Evolutionary conservation across 1,140 invertebrate species (phyloP).

Genomic region (Eubasilissa regina): DNA sequence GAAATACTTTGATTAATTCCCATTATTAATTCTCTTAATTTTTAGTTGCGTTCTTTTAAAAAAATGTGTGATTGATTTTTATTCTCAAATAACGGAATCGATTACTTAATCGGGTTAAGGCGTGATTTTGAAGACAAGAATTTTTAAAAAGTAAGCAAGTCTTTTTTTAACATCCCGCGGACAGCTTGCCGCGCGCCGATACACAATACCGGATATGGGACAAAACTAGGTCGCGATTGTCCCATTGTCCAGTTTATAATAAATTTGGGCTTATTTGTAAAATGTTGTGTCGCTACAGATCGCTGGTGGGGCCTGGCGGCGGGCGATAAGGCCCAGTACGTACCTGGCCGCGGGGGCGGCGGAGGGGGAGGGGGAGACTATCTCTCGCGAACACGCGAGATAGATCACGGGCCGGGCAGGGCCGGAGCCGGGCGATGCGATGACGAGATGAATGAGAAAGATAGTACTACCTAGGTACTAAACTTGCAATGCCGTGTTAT

Average conservation of each 20-base stretch:
- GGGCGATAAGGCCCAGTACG: constrained; percentile 19
- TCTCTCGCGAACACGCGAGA: constrained; percentile 38
- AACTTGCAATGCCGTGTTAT: too few species aligned
- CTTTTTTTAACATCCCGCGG: too few species aligned
- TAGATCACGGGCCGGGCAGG: constrained; percentile 12
- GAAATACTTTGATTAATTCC: too few species aligned
- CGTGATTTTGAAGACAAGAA: too few species aligned
- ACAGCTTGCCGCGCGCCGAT: neutral
- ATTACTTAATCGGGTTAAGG: too few species aligned
- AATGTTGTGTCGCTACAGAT: constrained; percentile 29
- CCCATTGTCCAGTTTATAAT: constrained; percentile 39
- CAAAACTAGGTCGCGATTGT: constrained; percentile 26
- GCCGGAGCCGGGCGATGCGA: neutral
- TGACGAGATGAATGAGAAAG: too few species aligned
- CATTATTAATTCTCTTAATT: too few species aligned
- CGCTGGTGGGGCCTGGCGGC: constrained; percentile 9
- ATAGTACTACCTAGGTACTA: too few species aligned
- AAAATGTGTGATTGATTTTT: too few species aligned
- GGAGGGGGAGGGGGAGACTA: constrained; percentile 10
- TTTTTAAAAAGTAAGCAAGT: too few species aligned
- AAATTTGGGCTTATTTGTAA: constrained; percentile 41
- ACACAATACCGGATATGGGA: neutral
- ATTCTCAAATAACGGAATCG: too few species aligned
- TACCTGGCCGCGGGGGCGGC: constrained; percentile 29
- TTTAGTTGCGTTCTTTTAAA: too few species aligned